Evolutionary conservation across 2,888 invertebrate species (phyloP).

Genomic region (Mongoloraphidia duomilia): DNA sequence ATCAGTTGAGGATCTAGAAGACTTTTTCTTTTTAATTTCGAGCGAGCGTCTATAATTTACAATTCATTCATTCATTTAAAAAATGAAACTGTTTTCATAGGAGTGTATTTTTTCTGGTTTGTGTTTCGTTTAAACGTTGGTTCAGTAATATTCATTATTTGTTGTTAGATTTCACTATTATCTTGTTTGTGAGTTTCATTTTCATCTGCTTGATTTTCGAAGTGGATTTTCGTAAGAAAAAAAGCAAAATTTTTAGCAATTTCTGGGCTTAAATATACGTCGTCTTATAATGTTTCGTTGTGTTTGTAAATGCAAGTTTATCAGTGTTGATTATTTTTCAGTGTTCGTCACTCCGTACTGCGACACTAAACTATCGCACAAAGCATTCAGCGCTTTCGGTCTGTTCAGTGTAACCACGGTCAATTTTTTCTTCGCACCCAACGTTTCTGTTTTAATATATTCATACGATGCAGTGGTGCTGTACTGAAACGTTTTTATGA

Average conservation of each 20-base stretch:
- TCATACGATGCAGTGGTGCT: conserved; percentile 36
- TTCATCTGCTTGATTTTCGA: conserved; percentile 62
- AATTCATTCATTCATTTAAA: no score
- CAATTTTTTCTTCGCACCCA: conserved; percentile 78
- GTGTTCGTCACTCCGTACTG: no score
- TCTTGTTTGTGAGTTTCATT: conserved; percentile 85
- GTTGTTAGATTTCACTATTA: conserved; percentile 93
- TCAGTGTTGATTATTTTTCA: no score
- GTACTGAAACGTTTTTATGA: background rate
- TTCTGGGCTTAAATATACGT: no score
- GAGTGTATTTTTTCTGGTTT: conserved; percentile 95
- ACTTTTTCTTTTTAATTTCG: conserved; percentile 99
- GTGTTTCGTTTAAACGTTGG: conserved; percentile 95
- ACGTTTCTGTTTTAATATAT: conserved; percentile 65
- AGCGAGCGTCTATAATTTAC: no score
- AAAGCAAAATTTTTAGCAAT: no score
- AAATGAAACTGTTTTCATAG: conserved; percentile 97
- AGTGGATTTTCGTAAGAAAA: no score
- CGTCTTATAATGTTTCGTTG: no score
- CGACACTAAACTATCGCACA: conserved; percentile 84
- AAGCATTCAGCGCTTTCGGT: conserved; percentile 92
- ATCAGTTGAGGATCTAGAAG: conserved; percentile 97
- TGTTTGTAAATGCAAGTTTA: no score
- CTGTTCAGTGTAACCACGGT: conserved; percentile 84
- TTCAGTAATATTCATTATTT: conserved; percentile 99